These are phyloP conservation scores for Characodon lateralis DNA, from an alignment of 2,797 vertebrate species.

Conservation along the genomic window DNA sequence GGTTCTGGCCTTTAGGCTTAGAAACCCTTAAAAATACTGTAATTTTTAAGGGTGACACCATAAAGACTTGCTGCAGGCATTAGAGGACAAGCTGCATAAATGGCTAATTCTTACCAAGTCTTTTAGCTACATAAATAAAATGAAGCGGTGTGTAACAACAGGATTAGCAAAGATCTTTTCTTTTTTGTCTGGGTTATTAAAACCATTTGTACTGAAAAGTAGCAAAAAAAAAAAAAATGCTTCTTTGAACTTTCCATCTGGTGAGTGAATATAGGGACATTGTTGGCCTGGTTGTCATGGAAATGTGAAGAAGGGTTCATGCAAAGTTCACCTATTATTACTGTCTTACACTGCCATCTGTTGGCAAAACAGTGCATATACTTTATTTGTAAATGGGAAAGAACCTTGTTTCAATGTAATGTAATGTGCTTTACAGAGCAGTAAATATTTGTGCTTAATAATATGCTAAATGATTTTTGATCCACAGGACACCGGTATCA, in stretches of 20 bases:
- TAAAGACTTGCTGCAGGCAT: neutral
- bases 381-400: slow-evolving; percentile 2
- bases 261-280: slow-evolving; percentile 45
- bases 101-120: neutral
- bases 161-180: neutral
- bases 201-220: slow-evolving; percentile 5
- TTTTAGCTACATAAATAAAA: neutral
- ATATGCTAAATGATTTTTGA: slow-evolving; percentile 11
- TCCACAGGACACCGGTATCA: slow-evolving; percentile 95
- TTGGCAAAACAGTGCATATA: slow-evolving; percentile 27
- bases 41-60: neutral
- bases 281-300: slow-evolving; percentile 75
- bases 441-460: neutral
- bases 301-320: slow-evolving; percentile 71
- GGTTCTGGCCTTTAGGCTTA: neutral
- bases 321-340: slow-evolving; percentile 69
- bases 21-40: neutral
- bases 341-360: slow-evolving; percentile 69
- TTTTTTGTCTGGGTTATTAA: neutral
- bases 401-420: neutral
- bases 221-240: slow-evolving; percentile 16
- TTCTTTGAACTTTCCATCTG: slow-evolving; percentile 32
- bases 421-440: neutral
- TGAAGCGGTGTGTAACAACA: slow-evolving; percentile 6
- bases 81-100: neutral